Conservation (phyloP, 2,888 invertebrate species). For the Archips xylosteana region DNA sequence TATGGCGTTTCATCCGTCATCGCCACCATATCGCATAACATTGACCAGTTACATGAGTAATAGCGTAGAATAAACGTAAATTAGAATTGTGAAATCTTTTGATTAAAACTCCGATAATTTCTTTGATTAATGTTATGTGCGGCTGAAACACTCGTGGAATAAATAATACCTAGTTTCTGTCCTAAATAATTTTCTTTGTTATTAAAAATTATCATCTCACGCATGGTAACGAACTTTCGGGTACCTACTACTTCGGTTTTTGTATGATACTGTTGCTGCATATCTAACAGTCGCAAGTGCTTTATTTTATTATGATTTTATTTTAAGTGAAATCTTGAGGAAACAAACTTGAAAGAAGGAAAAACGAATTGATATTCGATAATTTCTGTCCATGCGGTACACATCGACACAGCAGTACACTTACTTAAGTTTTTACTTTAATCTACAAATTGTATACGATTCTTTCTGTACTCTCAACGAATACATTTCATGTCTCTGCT, state of each 20-base stretch:
- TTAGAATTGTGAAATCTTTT: neutral
- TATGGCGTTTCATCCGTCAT: neutral
- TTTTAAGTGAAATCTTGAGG: neutral
- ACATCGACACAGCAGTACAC: neutral
- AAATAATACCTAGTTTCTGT: neutral
- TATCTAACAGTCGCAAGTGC: neutral
- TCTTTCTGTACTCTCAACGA: constrained; percentile 67
- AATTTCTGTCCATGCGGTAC: neutral
- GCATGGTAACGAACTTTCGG: neutral
- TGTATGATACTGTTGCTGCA: too few species aligned
- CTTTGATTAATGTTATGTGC: too few species aligned
- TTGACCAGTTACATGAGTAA: neutral
- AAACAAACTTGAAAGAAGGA: neutral
- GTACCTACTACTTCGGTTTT: too few species aligned
- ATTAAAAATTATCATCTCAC: neutral
- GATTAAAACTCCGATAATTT: neutral
- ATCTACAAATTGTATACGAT: constrained; percentile 32
- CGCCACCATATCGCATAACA: neutral
- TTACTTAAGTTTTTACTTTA: neutral
- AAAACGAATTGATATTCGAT: neutral
- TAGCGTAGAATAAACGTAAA: neutral
- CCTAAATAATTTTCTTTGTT: neutral
- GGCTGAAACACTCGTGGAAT: neutral
- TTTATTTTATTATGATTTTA: neutral
- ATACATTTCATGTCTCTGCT: constrained; percentile 55